Percentiles rank a stretch among this genome's conserved stretches.
Conservation (phyloP, 2,113 vertebrate genomes). For the Tympanuchus pallidicinctus region DNA sequence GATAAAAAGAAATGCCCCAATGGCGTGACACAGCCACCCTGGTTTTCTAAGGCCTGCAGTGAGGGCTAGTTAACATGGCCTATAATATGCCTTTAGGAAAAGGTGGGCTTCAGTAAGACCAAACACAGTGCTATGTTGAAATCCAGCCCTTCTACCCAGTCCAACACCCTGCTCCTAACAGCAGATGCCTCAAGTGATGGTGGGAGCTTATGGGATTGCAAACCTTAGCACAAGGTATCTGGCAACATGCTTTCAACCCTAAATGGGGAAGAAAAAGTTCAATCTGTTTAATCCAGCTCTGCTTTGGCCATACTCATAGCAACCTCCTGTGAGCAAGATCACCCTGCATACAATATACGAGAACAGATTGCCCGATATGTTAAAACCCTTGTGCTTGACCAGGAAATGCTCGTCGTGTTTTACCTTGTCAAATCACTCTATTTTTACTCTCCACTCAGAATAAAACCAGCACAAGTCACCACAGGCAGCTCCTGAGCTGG, state of each 20-base stretch:
- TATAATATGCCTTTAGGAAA: not conserved
- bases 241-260: not conserved
- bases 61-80: not conserved
- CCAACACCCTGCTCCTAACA: not conserved
- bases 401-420: not conserved
- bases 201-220: not conserved
- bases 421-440: not conserved
- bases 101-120: not conserved
- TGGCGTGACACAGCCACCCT: not conserved
- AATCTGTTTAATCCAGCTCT: not conserved
- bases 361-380: not conserved
- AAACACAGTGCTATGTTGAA: not conserved
- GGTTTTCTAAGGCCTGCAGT: not conserved
- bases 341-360: accelerated
- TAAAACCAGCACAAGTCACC: constrained; percentile 11
- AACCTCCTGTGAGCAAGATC: not conserved
- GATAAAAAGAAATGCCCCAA: not conserved
- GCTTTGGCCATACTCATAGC: not conserved
- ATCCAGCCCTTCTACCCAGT: not conserved
- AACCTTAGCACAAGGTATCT: not conserved
- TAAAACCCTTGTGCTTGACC: not conserved
- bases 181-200: not conserved
- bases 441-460: not conserved
- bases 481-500: not conserved
- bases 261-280: not conserved